phyloP scores from a whole-genome alignment of 2,888 invertebrate species.

The Lymantria dispar region DNA sequence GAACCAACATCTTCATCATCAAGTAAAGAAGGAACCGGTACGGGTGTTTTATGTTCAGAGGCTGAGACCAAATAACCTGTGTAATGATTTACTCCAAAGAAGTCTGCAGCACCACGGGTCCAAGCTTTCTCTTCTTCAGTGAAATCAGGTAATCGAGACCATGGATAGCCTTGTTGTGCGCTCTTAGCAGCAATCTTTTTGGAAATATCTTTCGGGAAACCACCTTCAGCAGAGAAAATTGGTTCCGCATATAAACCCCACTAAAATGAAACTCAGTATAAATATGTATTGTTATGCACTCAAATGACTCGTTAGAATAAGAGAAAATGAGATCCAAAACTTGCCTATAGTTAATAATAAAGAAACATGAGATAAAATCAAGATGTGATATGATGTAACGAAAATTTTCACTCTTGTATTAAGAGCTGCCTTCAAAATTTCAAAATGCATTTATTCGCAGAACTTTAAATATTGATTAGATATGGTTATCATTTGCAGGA shows the following conservation, averaged over 20 bases:
- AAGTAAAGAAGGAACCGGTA: slow-evolving; percentile 38
- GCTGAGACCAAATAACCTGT: slow-evolving; percentile 59
- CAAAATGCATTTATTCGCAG: too few species aligned
- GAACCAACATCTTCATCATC: slow-evolving; percentile 43
- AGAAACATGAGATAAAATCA: too few species aligned
- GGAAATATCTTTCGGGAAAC: slow-evolving; percentile 75
- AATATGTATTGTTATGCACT: not conserved
- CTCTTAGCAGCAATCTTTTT: slow-evolving; percentile 66
- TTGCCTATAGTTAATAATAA: too few species aligned
- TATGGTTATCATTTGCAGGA: too few species aligned
- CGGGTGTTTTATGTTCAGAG: slow-evolving; percentile 21
- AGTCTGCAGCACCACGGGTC: slow-evolving; percentile 53
- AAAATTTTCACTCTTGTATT: too few species aligned
- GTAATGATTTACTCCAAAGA: slow-evolving; percentile 85
- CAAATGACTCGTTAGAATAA: too few species aligned
- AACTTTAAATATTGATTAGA: too few species aligned
- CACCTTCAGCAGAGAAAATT: slow-evolving; percentile 73
- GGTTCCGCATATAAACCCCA: slow-evolving; percentile 74
- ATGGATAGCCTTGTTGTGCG: slow-evolving; percentile 55
- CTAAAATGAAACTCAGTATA: slow-evolving; percentile 35
- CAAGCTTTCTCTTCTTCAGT: slow-evolving; percentile 54
- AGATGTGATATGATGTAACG: too few species aligned
- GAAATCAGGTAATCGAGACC: slow-evolving; percentile 67
- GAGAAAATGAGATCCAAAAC: too few species aligned
- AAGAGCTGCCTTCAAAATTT: too few species aligned